Evolutionary conservation across 2,797 vertebrate species (phyloP).

Genomic region (Spinus olivaceus): DNA sequence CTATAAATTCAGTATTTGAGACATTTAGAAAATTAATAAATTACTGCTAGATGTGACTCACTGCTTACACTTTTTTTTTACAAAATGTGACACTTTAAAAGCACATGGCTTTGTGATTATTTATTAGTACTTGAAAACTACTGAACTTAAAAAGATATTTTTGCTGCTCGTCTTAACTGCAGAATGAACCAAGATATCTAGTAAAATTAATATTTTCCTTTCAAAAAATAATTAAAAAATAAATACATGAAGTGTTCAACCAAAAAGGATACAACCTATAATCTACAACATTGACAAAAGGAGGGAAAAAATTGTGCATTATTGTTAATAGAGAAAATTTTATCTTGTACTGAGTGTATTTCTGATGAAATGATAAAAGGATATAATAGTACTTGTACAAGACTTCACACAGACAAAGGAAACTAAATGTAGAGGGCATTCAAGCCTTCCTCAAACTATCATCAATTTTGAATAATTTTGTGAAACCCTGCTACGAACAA

Average conservation of each 20-base stretch:
- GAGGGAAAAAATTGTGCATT: neutral
- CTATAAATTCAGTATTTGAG: neutral
- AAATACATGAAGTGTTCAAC: neutral
- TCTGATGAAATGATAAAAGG: neutral
- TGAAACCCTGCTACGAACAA: slow-evolving; percentile 17
- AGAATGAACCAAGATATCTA: neutral
- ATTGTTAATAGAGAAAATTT: neutral
- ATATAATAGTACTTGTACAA: neutral
- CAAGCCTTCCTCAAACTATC: neutral
- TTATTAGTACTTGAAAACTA: neutral
- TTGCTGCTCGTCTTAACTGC: neutral
- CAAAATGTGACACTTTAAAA: neutral
- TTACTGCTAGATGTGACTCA: neutral
- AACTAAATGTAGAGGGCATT: neutral
- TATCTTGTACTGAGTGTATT: neutral
- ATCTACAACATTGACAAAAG: neutral
- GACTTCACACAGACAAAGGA: slow-evolving; percentile 7
- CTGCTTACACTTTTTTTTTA: neutral
- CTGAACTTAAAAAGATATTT: neutral
- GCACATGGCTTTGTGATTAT: neutral
- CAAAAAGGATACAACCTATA: neutral
- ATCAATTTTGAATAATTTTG: slow-evolving; percentile 20
- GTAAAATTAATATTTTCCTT: neutral
- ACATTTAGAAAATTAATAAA: neutral
- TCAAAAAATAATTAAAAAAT: neutral